Evolutionary conservation across 2,888 invertebrate species (phyloP).

Genomic region (Scaptomyza parva): DNA sequence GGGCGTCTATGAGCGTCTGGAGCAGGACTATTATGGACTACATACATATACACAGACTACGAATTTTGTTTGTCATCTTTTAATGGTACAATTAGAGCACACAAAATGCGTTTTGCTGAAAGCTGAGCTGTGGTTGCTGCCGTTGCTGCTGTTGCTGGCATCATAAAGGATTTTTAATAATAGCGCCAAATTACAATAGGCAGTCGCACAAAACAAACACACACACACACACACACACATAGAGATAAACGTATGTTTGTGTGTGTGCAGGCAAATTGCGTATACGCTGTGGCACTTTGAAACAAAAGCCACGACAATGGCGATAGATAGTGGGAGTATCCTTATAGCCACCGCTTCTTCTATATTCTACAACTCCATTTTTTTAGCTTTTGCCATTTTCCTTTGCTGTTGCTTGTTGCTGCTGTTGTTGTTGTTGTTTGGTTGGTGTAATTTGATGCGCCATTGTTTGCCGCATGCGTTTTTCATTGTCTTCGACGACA

Average conservation of each 20-base stretch:
- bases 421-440: too few relatives aligned
- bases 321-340: conserved; percentile 46
- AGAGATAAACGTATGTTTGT: conserved; percentile 27
- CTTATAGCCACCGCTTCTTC: conserved; percentile 33
- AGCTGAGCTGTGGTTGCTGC: conserved; percentile 65
- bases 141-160: conserved; percentile 44
- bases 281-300: conserved; percentile 78
- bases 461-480: conserved; percentile 65
- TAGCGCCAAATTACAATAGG: conserved; percentile 79
- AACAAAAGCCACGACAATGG: conserved; percentile 76
- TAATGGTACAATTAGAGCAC: conserved; percentile 79
- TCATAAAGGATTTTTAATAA: conserved; percentile 81
- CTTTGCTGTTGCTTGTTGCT: conserved; percentile 41
- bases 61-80: conserved; percentile 75
- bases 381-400: conserved; percentile 15
- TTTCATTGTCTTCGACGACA: conserved; percentile 49
- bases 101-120: conserved; percentile 78
- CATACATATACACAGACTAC: conserved; percentile 2
- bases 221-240: conserved; percentile 30
- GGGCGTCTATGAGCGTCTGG: conserved; percentile 33
- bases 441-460: conserved; percentile 74
- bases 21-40: conserved; percentile 14
- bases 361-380: conserved; percentile 8
- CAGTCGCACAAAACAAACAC: conserved; percentile 42
- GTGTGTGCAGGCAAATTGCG: conserved; percentile 65